Evolutionary conservation across 2,888 invertebrate species (phyloP), one percentile per base, ranked within the genome.

Genomic region (Caenorhabditis virilis): DNA sequence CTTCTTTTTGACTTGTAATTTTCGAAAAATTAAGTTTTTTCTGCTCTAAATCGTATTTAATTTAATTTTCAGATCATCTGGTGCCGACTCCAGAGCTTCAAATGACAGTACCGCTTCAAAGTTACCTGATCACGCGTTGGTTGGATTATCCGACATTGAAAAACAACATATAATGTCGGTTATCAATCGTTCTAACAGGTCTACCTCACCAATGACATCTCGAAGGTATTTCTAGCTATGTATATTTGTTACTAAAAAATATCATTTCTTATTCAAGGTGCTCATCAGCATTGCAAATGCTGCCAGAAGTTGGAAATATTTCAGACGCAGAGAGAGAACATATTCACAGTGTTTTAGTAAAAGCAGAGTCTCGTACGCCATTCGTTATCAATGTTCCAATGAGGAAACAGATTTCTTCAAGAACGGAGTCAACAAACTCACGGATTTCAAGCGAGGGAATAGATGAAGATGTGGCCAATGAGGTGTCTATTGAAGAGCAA

Each of bases 91-190:
- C 1, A 49, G 68, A 23, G 59, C 58, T 16, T 66, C 65, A 1
- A 65, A 49, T 16, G 71, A 72, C 16, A 67, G 62, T 43, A 46
- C 63, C 2, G 38, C 56, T 23, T 58, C 66, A 16, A 57, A 58
- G 5, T 49, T 81, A 9, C 81, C 81, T 0, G 74, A 75, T 16
- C 56, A 74, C 33, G 81, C 79, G 1, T 54, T 81, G 16, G 58
- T 65, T 27, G 79, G 78, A n/a, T 54, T 81, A 18, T 69, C 70
- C 11, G 69, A 69, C n/a, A 58, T 68, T 13, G 81, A 81, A 55
- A 71, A 62, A 38, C 69, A 72, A 26, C 81, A 81, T 45, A 75
- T 81, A 11, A 65, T 70, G 57, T 49, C 56, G 25, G 81, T 81
- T 13, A 51, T 81, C 11, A 53, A 53, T 15, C 41, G 62, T 15